phyloP scores from a whole-genome alignment of 2,113 vertebrate species.

The Boulengeromyrus knoepffleri region DNA sequence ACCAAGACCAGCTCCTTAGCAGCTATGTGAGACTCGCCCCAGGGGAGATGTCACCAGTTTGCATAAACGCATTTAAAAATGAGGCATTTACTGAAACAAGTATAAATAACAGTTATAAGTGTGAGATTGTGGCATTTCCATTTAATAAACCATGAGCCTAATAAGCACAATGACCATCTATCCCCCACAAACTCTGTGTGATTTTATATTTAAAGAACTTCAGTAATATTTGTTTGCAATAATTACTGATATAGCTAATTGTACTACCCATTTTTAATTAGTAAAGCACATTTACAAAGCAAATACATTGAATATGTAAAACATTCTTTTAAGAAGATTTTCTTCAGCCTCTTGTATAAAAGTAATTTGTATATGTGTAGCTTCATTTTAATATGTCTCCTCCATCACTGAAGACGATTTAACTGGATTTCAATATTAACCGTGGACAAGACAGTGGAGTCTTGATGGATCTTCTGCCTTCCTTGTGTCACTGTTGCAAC shows the following conservation, averaged over 20 bases:
- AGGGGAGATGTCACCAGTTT: neutral
- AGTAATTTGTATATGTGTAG: neutral
- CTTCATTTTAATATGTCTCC: neutral
- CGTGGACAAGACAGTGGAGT: neutral
- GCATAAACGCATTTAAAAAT: neutral
- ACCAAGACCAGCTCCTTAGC: neutral
- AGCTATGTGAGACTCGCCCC: neutral
- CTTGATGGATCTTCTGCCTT: neutral
- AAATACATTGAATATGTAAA: neutral
- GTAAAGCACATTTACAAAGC: neutral
- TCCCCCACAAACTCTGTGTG: neutral
- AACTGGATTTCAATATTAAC: neutral
- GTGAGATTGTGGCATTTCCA: neutral
- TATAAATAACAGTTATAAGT: neutral
- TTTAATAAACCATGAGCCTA: neutral
- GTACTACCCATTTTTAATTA: neutral
- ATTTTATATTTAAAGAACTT: neutral
- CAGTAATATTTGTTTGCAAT: neutral
- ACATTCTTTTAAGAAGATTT: neutral
- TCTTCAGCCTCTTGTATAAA: neutral
- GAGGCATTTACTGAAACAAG: neutral
- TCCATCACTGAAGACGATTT: neutral
- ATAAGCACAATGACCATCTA: neutral
- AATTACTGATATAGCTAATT: neutral
- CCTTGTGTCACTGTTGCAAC: neutral